phyloP scores from a whole-genome alignment of 2,888 invertebrate genomes.

The Drosophila atripex region DNA sequence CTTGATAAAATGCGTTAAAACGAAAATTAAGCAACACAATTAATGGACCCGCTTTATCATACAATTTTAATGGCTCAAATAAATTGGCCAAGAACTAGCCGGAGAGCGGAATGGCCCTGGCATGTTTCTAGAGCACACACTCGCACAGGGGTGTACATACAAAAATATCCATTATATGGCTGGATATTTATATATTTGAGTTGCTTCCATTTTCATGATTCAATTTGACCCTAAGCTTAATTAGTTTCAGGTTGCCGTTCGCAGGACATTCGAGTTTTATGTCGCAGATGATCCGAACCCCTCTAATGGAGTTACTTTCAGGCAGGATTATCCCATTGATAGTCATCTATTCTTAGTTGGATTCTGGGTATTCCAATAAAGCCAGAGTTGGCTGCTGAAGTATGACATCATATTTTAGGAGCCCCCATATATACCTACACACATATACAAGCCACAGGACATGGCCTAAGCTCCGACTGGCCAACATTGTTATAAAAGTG shows the following conservation, averaged over 20 bases:
- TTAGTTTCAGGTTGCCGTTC: conserved; percentile 40
- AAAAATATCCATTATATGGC: conserved; percentile 3
- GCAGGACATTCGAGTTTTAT: conserved; percentile 1
- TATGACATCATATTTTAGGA: conserved; percentile 79
- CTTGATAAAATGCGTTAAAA: conserved; percentile 79
- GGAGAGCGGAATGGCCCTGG: conserved; percentile 40
- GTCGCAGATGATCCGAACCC: neutral
- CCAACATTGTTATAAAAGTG: conserved; percentile 79
- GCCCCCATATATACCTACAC: conserved; percentile 10
- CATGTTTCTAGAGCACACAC: conserved; percentile 25
- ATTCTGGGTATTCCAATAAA: neutral
- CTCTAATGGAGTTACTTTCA: conserved; percentile 10
- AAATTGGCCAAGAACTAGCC: conserved; percentile 69
- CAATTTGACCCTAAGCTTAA: conserved; percentile 29
- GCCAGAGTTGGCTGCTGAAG: conserved; percentile 4
- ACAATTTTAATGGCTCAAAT: conserved; percentile 79
- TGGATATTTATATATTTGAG: conserved; percentile 23
- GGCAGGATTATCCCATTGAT: conserved; percentile 16
- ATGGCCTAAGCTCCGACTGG: conserved; percentile 31
- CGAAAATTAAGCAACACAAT: conserved; percentile 80
- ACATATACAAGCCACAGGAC: conserved; percentile 23
- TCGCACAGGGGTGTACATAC: conserved; percentile 12
- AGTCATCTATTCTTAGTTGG: neutral
- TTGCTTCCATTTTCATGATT: conserved; percentile 24
- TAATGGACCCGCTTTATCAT: conserved; percentile 76